These are phyloP conservation scores for Anseranas semipalmata DNA, from an alignment of 2,113 vertebrate species.

Conservation along the genomic window DNA sequence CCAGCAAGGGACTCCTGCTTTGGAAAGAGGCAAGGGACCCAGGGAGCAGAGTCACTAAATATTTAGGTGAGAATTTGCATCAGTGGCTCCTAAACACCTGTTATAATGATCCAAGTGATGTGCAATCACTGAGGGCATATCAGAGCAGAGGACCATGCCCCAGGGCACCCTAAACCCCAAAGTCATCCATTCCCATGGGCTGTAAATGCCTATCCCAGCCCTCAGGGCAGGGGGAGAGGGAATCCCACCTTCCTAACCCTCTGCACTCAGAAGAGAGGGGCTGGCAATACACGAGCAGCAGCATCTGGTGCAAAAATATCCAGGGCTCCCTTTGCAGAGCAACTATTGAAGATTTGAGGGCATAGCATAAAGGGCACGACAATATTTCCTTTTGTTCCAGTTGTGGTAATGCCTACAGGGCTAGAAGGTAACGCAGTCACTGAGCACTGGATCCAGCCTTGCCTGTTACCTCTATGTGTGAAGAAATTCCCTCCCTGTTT, in stretches of 20 bases:
- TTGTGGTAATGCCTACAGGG: background rate
- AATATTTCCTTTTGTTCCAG: background rate
- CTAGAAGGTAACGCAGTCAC: background rate
- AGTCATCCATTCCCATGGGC: background rate
- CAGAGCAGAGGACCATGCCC: background rate
- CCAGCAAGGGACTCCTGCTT: background rate
- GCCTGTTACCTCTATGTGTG: background rate
- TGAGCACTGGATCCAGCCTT: background rate
- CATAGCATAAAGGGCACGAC: rapidly evolving
- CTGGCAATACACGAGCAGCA: background rate
- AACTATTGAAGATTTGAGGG: background rate
- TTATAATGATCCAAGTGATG: background rate
- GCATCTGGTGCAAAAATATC: background rate
- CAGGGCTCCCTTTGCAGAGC: background rate
- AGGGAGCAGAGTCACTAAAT: background rate
- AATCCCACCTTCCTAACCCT: background rate
- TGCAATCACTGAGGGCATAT: background rate
- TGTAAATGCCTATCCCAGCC: background rate
- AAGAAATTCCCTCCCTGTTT: background rate
- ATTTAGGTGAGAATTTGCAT: background rate
- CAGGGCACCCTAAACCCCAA: background rate
- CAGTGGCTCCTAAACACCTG: background rate
- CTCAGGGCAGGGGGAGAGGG: background rate
- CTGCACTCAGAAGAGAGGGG: background rate
- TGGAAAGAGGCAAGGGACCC: background rate